phyloP scores from a whole-genome alignment of 2,888 invertebrate genomes.

The Catocala sponsa region DNA sequence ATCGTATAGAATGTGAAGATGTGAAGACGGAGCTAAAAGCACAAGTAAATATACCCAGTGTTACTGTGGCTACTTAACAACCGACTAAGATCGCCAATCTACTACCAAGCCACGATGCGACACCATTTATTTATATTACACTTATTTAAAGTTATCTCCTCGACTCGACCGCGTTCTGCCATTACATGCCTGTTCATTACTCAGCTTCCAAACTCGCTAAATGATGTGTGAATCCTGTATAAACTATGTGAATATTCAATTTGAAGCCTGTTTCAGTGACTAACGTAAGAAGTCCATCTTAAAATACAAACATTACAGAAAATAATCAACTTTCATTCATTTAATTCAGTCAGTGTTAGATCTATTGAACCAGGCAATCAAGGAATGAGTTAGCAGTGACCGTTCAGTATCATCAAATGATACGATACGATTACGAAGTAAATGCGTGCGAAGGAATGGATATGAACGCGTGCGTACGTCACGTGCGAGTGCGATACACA shows the following conservation, averaged over 20 bases:
- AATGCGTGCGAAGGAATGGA: constrained; percentile 10
- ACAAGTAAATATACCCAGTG: constrained; percentile 25
- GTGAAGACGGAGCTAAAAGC: constrained; percentile 39
- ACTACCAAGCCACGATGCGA: constrained; percentile 51
- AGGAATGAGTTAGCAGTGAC: constrained; percentile 42
- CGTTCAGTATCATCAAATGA: constrained; percentile 34
- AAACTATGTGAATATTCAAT: constrained; percentile 38
- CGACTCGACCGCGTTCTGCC: constrained; percentile 42
- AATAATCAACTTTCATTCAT: constrained; percentile 26
- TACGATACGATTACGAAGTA: constrained; percentile 8
- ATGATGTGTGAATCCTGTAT: constrained; percentile 44
- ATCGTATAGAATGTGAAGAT: constrained; percentile 46
- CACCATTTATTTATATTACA: constrained; percentile 42
- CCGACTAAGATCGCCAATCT: constrained; percentile 43
- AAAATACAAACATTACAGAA: constrained; percentile 30
- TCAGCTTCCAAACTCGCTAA: constrained; percentile 29
- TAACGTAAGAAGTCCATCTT: constrained; percentile 45
- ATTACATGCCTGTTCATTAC: constrained; percentile 29
- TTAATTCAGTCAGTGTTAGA: constrained; percentile 30
- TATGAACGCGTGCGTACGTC: constrained; percentile 1
- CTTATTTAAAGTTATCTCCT: constrained; percentile 34
- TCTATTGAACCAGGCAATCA: constrained; percentile 18
- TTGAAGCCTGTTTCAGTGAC: constrained; percentile 79
- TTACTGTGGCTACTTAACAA: constrained; percentile 34
- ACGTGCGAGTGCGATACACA: constrained; percentile 1